phyloP scores from a whole-genome alignment of 2,113 vertebrate genomes.

The Neoarius graeffei region DNA sequence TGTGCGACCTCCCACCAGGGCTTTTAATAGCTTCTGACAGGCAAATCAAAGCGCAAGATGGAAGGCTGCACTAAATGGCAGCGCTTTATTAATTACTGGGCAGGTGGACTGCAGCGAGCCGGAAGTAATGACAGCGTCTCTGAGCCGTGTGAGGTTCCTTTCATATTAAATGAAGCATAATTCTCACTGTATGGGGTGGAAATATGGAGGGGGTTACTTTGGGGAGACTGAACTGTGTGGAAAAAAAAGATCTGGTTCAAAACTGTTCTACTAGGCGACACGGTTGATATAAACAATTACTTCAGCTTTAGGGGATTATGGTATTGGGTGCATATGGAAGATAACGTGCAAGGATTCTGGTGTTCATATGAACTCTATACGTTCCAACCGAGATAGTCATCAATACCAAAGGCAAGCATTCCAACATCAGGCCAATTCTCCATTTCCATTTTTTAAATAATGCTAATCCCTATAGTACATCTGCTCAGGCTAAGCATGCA shows the following conservation, averaged over 20 bases:
- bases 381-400: slow-evolving; percentile 15
- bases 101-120: slow-evolving; percentile 66
- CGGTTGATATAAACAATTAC: slow-evolving; percentile 3
- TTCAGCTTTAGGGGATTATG: slow-evolving; percentile 12
- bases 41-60: slow-evolving; percentile 68
- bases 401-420: slow-evolving; percentile 15
- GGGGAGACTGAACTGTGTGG: not conserved
- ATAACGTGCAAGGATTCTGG: not conserved
- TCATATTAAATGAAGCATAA: slow-evolving; percentile 66
- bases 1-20: slow-evolving; percentile 54
- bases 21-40: slow-evolving; percentile 67
- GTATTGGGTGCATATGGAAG: slow-evolving; percentile 1
- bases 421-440: slow-evolving; percentile 30
- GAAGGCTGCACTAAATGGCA: slow-evolving; percentile 65
- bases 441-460: slow-evolving; percentile 20
- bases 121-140: slow-evolving; percentile 57
- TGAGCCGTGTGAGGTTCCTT: slow-evolving; percentile 54
- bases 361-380: not conserved
- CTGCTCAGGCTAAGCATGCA: slow-evolving; percentile 22
- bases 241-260: not conserved
- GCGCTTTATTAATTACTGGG: slow-evolving; percentile 69
- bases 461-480: slow-evolving; percentile 38
- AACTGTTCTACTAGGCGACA: not conserved
- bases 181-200: slow-evolving; percentile 18
- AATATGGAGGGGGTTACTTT: not conserved